These are phyloP conservation scores for Argyrosomus regius DNA, from an alignment of 2,797 vertebrate species.

Conservation along the genomic window DNA sequence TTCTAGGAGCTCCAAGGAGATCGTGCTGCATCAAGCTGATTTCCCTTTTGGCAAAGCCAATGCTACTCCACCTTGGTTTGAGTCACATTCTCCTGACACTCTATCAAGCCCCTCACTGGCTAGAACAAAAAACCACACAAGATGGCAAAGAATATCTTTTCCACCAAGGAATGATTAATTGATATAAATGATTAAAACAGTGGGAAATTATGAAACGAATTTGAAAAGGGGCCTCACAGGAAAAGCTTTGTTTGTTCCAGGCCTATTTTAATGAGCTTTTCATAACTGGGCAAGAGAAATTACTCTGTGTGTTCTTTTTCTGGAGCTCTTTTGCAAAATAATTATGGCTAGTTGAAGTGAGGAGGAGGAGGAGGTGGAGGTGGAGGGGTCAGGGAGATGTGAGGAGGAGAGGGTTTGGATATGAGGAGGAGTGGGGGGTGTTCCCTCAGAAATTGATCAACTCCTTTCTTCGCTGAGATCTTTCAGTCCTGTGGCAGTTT, in stretches of 20 bases:
- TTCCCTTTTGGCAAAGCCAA: slow-evolving; percentile 93
- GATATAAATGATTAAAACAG: slow-evolving; percentile 99
- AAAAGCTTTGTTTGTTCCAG: slow-evolving; percentile 97
- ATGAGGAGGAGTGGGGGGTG: slow-evolving; percentile 34
- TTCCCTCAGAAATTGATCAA: slow-evolving; percentile 77
- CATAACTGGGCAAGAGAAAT: slow-evolving; percentile 97
- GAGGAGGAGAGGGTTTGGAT: slow-evolving; percentile 2
- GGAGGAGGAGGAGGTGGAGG: slow-evolving; percentile 73
- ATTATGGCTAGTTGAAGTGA: slow-evolving; percentile 89
- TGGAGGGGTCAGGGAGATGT: slow-evolving; percentile 72
- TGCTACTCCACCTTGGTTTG: slow-evolving; percentile 91
- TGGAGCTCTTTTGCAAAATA: slow-evolving; percentile 91
- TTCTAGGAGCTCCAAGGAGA: slow-evolving; percentile 89
- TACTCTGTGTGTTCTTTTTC: slow-evolving; percentile 85
- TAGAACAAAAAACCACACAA: slow-evolving; percentile 85
- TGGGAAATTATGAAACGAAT: slow-evolving; percentile 96
- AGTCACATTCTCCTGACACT: slow-evolving; percentile 89
- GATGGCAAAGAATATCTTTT: slow-evolving; percentile 95
- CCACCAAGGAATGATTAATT: slow-evolving; percentile 99
- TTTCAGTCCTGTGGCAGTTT: slow-evolving; percentile 71
- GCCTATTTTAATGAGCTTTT: slow-evolving; percentile 99
- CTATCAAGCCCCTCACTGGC: slow-evolving; percentile 76
- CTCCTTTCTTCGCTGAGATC: slow-evolving; percentile 72
- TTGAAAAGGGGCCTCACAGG: slow-evolving; percentile 97
- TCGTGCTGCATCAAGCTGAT: slow-evolving; percentile 90